Evolutionary conservation across 2,888 invertebrate species (phyloP), one percentile per base, ranked within the genome.

Genomic region (Liodrosophila aerea): DNA sequence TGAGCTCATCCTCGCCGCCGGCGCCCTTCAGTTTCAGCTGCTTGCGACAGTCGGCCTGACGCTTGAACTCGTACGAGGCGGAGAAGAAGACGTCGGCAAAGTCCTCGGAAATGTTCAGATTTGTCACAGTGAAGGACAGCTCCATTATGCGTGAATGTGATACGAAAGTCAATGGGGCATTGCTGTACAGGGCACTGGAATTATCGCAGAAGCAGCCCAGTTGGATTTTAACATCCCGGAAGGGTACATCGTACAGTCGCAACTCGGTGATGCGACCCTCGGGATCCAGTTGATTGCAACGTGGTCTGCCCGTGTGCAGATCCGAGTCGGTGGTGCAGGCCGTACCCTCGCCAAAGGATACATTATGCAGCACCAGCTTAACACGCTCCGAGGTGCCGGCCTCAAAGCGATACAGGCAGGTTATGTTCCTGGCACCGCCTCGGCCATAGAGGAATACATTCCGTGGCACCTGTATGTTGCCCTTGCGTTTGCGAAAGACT

Each of bases 391-490:
- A 93, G 0, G 92, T 90, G 11, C 92, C 92, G 0, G 94, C 94
- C 87, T 94, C 94, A 72, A 96, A 92, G 58, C 96, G 92, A 88
- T 95, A 96, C 50, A 94, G 92, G 88, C 96, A 96, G 54, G 95
- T 94, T 52, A 96, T 89, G 68, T 94, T 93, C 64, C 92, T 92
- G 29, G 94, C 93, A 4, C 97, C 96, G 0, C 97, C 96, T 37
- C 96, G 92, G 0, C 96, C 97, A 87, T 94, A 96, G 81, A 96
- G 92, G 87, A 96, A 94, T 1, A 95, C 94, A 88, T 96, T 96
- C 11, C 93, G 88, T 0, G 94, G 94, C 1, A 94, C 93, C 49
- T 91, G 92, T 22, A 94, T 90, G 65, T 93, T 92, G 11, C 94
- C 94, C 18, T 92, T 91, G 62, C 92, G 93, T 73, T 93, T 93